A percentile compares a stretch with the other conserved stretches of the same genome.
Conservation (phyloP, 2,888 invertebrate species). For the Conchocele bisecta region DNA sequence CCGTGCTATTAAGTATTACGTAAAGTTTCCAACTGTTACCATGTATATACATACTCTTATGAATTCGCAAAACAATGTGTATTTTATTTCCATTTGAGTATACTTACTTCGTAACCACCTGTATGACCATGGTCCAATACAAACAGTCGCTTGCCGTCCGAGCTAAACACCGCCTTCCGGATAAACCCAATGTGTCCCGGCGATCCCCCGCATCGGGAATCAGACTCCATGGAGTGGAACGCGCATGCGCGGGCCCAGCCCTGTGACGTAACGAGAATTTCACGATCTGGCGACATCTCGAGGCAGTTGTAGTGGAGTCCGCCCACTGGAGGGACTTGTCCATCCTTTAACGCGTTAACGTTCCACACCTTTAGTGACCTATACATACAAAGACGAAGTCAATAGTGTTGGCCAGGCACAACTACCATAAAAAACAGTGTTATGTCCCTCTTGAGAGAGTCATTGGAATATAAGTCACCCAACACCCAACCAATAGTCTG, state of each 20-base stretch:
- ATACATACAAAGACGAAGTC: too few relatives aligned
- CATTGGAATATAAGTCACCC: too few relatives aligned
- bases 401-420: too few relatives aligned
- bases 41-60: too few relatives aligned
- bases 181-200: conserved; percentile 38
- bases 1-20: too few relatives aligned
- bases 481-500: too few relatives aligned
- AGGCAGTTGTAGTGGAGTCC: conserved; percentile 34
- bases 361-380: conserved; percentile 56
- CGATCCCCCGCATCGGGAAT: conserved; percentile 1
- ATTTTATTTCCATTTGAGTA: too few relatives aligned
- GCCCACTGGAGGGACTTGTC: conserved; percentile 6
- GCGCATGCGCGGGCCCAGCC: conserved; percentile 29
- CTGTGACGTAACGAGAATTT: conserved; percentile 36
- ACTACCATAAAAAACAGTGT: too few relatives aligned
- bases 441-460: too few relatives aligned
- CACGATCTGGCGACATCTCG: conserved; percentile 19
- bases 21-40: too few relatives aligned
- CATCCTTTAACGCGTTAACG: conserved; percentile 17
- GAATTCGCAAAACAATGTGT: too few relatives aligned
- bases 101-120: conserved; percentile 46
- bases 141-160: conserved; percentile 23
- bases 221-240: background rate
- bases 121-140: conserved; percentile 48
- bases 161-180: conserved; percentile 30